phyloP scores from a whole-genome alignment of 2,888 invertebrate species.

The Callosobruchus maculatus region DNA sequence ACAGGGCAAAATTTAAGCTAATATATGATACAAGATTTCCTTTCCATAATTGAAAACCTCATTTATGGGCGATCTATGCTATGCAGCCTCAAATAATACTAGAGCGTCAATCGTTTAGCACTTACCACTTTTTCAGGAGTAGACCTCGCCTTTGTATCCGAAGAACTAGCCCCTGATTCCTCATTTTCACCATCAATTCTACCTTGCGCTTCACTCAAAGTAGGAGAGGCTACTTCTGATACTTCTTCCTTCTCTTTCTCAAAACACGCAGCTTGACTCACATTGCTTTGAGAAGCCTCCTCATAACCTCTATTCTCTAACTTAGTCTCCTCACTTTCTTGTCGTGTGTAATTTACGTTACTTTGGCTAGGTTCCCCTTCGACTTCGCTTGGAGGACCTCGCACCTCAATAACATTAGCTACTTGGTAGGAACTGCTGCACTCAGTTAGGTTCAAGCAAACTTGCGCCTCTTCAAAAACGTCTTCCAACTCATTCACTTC shows the following conservation, averaged over 20 bases:
- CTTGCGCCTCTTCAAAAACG: conserved; percentile 35
- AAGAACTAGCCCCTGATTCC: not conserved
- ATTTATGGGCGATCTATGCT: too few species aligned
- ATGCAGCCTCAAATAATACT: too few species aligned
- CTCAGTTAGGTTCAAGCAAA: conserved; percentile 19
- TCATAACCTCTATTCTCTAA: conserved; percentile 1
- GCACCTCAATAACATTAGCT: conserved; percentile 39
- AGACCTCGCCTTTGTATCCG: not conserved
- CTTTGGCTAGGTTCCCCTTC: conserved; percentile 2
- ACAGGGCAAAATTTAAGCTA: too few species aligned
- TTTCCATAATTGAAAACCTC: too few species aligned
- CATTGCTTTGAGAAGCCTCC: not conserved
- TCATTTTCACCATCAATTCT: conserved; percentile 33
- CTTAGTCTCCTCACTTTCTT: conserved; percentile 3
- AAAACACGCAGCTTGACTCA: too few species aligned
- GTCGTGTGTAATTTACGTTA: conserved; percentile 1
- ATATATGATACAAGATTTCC: too few species aligned
- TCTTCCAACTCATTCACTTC: conserved; percentile 40
- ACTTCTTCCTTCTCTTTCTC: conserved; percentile 7
- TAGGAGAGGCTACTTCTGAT: conserved; percentile 34
- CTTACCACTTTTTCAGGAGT: too few species aligned
- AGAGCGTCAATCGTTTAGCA: too few species aligned
- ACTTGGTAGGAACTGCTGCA: conserved; percentile 28
- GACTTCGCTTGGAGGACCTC: conserved; percentile 17
- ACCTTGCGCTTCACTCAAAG: conserved; percentile 42